phyloP scores from a whole-genome alignment of 2,888 invertebrate genomes.

The Plagiodera versicolora region DNA sequence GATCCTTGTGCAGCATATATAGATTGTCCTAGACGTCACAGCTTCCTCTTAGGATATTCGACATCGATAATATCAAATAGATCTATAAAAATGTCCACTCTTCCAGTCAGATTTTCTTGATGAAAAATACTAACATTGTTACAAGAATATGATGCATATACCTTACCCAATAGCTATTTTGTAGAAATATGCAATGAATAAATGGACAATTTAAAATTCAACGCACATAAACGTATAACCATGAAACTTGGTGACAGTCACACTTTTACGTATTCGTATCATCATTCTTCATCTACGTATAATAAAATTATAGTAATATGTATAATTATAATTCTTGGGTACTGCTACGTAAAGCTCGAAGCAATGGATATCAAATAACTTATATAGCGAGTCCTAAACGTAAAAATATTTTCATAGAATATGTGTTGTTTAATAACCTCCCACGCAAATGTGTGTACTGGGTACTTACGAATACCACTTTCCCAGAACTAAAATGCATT shows the following conservation, averaged over 20 bases:
- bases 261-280: background rate
- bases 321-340: constrained; percentile 4
- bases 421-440: constrained; percentile 11
- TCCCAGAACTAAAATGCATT: constrained; percentile 25
- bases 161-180: too few species aligned
- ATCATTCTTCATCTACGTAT: background rate
- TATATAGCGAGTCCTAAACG: constrained; percentile 11
- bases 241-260: background rate
- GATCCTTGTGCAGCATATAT: too few species aligned
- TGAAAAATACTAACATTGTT: too few species aligned
- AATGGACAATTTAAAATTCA: background rate
- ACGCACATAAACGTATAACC: background rate
- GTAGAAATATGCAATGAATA: too few species aligned
- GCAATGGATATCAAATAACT: constrained; percentile 13
- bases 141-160: too few species aligned
- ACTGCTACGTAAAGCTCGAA: background rate
- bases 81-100: too few species aligned
- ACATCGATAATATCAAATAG: too few species aligned
- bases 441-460: constrained; percentile 13
- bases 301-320: background rate
- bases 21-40: too few species aligned
- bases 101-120: too few species aligned
- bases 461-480: constrained; percentile 16
- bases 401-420: constrained; percentile 12
- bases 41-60: too few species aligned